Base-by-base conservation (phyloP, 2,888 invertebrate species). In the Drosophila imparisetae region DNA sequence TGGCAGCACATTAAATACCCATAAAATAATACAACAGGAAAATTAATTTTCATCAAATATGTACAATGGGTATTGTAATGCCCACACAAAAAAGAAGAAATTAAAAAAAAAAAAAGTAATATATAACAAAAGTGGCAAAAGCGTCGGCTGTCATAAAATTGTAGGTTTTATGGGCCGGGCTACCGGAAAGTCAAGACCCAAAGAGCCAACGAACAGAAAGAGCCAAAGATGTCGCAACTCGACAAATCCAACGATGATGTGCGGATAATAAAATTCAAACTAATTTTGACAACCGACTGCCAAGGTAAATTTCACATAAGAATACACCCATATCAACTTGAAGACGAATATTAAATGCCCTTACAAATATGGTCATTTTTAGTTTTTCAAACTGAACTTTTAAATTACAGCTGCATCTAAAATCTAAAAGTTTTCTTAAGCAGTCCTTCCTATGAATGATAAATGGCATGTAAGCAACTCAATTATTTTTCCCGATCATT, bases 201-300 rank as follows among this genome's bases (percentile, higher is more conserved):
- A 72, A 52, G 57, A 29, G 30, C 54, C 57, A 58, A 72, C 59
- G 62, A 66, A 65, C 52, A 66, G 24, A 53, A 72, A 52, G 57
- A 29, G 30, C 54, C 57, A 58, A 68, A 63, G 42, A 65, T 69
- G 75, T 75, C 66, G 65, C 67, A 66, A 66, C 66, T 18, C 60
- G 62, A 72, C 72, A 75, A 72, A 69, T 62, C 68, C 38, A 69
- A 49, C 66, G 59, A 80, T 70, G 75, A 83, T 78, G 76, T 83
- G 81, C 69, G 63, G 76, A 76, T 85, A 68, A 87, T 87, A 89
- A 84, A 87, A 85, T 80, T 64, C 72, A 84, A 85, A 87, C 89
- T 83, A 89, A 85, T 89, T 85, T 89, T 77, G 72, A 89, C 87
- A 87, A 68, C 55, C 55, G 62, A 63, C 68, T 76, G 77, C 57